Evolutionary conservation across 2,797 vertebrate species (phyloP).

Genomic region (Hyperoplus immaculatus): DNA sequence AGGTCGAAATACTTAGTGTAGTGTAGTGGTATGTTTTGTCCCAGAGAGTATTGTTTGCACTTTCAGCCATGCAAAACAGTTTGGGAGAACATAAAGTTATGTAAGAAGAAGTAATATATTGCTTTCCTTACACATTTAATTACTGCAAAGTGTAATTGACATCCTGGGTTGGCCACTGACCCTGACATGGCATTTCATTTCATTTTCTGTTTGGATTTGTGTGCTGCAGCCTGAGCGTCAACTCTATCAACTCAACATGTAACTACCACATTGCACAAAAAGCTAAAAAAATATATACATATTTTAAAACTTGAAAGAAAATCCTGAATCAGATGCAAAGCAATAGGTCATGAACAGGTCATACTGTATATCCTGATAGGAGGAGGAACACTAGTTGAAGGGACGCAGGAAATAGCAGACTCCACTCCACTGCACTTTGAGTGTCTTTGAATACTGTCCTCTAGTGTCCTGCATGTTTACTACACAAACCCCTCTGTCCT

Average conservation of each 20-base stretch:
- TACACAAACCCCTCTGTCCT: constrained; percentile 35
- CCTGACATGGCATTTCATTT: neutral
- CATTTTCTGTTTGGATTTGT: neutral
- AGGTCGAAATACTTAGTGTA: neutral
- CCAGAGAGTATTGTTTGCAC: neutral
- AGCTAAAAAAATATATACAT: too few species aligned
- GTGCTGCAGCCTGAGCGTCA: neutral
- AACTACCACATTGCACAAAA: neutral
- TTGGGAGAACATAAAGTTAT: neutral
- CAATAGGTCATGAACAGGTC: too few species aligned
- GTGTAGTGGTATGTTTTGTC: neutral
- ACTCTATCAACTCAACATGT: neutral
- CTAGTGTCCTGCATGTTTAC: constrained; percentile 65
- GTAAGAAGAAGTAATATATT: neutral
- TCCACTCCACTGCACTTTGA: constrained; percentile 9
- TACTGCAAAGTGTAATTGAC: neutral
- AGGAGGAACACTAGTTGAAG: neutral
- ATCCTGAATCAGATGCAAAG: too few species aligned
- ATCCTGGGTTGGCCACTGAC: neutral
- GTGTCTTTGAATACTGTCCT: constrained; percentile 60
- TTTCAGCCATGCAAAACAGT: neutral
- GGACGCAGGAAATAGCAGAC: neutral
- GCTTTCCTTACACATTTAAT: neutral
- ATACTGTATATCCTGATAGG: too few species aligned
- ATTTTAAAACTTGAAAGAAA: too few species aligned